Conservation (phyloP, 2,797 vertebrate genomes). For the Miichthys miiuy region DNA sequence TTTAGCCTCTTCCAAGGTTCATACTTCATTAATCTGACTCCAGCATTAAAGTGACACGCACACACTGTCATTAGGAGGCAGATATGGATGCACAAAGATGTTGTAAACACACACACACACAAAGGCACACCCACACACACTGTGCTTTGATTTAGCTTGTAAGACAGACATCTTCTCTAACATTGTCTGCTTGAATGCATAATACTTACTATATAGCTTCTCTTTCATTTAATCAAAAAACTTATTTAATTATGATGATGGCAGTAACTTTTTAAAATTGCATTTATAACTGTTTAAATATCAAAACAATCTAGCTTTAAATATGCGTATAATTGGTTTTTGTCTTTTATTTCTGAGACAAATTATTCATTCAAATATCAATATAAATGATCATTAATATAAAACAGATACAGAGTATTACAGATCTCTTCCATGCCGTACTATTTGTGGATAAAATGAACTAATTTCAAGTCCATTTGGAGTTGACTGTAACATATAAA, state of each 20-base stretch:
- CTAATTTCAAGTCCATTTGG: not conserved
- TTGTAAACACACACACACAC: constrained; percentile 5
- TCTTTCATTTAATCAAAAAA: constrained; percentile 29
- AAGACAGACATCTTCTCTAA: not conserved
- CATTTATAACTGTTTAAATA: not conserved
- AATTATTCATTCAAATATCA: not conserved
- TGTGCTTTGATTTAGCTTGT: constrained; percentile 12
- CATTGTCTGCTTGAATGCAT: constrained; percentile 1
- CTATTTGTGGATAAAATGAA: not conserved
- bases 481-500: not conserved
- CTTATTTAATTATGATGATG: not conserved
- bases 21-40: constrained; percentile 55
- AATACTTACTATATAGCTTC: not conserved
- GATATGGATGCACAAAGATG: constrained; percentile 28
- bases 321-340: too few species aligned
- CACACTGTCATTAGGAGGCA: constrained; percentile 24
- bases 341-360: not conserved
- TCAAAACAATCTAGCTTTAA: not conserved
- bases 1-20: constrained; percentile 34
- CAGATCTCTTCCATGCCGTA: not conserved
- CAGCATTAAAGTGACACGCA: constrained; percentile 24
- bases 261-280: not conserved
- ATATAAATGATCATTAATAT: not conserved
- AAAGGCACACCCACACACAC: constrained; percentile 13
- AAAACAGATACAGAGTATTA: not conserved